Evolutionary conservation across 2,888 invertebrate genomes (phyloP).

Genomic region (Pasiphila rectangulata): DNA sequence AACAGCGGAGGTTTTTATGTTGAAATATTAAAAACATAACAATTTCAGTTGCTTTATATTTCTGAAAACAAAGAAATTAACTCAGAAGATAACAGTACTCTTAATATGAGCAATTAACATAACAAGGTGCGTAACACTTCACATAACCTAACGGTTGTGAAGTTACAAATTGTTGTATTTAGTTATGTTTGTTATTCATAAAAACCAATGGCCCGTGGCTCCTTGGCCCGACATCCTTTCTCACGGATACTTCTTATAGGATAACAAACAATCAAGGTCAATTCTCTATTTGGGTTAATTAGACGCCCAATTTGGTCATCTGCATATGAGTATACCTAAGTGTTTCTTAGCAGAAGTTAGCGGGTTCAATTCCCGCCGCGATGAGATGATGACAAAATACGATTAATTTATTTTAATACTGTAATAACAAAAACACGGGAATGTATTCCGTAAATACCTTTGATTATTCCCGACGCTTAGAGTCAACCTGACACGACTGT

Average conservation of each 20-base stretch:
- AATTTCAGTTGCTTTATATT: neutral
- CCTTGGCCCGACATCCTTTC: conserved; percentile 24
- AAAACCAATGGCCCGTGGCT: conserved; percentile 4
- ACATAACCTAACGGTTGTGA: conserved; percentile 3
- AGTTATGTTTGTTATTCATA: conserved; percentile 12
- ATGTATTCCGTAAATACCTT: too few species aligned
- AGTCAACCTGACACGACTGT: too few species aligned
- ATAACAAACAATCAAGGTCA: conserved; percentile 22
- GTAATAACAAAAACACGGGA: too few species aligned
- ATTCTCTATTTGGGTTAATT: conserved; percentile 29
- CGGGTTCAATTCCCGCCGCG: neutral
- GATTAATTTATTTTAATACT: too few species aligned
- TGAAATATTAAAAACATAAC: too few species aligned
- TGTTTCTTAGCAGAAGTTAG: neutral
- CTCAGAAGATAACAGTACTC: neutral
- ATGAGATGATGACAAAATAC: too few species aligned
- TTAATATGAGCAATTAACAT: neutral
- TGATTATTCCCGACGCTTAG: too few species aligned
- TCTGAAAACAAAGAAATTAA: neutral
- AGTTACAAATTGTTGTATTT: conserved; percentile 12
- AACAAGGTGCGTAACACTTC: conserved; percentile 11
- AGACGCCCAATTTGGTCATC: conserved; percentile 28
- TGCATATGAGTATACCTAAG: conserved; percentile 2
- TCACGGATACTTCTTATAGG: conserved; percentile 19
- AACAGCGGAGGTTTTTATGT: too few species aligned